phyloP scores from a whole-genome alignment of 2,888 invertebrate species.

The Rosalia funebris region DNA sequence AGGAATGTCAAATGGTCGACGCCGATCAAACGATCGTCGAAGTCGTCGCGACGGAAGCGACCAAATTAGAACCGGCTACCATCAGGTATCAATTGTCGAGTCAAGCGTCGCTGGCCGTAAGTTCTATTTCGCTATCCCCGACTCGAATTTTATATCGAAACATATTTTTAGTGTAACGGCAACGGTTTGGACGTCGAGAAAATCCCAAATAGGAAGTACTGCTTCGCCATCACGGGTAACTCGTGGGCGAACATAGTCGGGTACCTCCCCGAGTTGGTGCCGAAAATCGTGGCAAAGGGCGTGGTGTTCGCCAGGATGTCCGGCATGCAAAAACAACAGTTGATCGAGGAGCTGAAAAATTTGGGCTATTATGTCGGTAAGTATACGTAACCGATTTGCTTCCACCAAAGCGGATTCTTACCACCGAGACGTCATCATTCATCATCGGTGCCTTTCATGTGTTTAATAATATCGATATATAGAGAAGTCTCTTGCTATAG shows the following conservation, averaged over 20 bases:
- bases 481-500: too few species aligned
- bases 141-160: constrained; percentile 1
- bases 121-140: too few species aligned
- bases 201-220: constrained; percentile 36
- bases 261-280: constrained; percentile 74
- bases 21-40: constrained; percentile 48
- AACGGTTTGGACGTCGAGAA: constrained; percentile 37
- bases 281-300: constrained; percentile 77
- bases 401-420: too few species aligned
- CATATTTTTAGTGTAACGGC: constrained; percentile 20
- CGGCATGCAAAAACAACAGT: constrained; percentile 93
- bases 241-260: constrained; percentile 78
- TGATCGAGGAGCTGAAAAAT: constrained; percentile 86
- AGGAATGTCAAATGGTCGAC: constrained; percentile 82
- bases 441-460: too few species aligned
- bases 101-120: constrained; percentile 27
- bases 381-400: constrained; percentile 62
- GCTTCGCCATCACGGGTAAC: constrained; percentile 67
- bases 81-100: constrained; percentile 42
- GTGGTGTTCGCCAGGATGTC: constrained; percentile 94
- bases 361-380: constrained; percentile 88
- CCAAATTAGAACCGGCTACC: constrained; percentile 40
- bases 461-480: too few species aligned
- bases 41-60: constrained; percentile 46
- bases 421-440: too few species aligned